Base-by-base conservation (phyloP, 2,113 vertebrate species). In the Vulpes lagopus region DNA sequence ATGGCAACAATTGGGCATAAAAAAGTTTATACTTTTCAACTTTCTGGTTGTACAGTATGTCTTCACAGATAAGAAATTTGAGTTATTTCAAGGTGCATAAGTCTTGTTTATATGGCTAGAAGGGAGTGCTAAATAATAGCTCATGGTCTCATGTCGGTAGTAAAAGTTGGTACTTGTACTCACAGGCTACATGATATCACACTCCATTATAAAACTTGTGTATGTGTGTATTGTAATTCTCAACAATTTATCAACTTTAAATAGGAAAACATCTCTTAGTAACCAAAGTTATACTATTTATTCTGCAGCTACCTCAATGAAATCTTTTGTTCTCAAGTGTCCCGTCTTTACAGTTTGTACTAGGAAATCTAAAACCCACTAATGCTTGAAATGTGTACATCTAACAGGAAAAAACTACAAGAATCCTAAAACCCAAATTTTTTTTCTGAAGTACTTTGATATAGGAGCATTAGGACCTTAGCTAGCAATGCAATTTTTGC, bases 341-440 rank as follows among this genome's bases (percentile, higher is more conserved):
- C 2, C 2, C 20, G n/a, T 79, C 69, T 91, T 94, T 96, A 79
- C 2, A 81, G 8, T 90, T 98, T 97, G 57, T 96, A 80, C 35
- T 1, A n/a, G 27, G 88, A 91, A 90, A 92, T 82, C 51, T 95
- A 64, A 67, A 96, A 93, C 6, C 27, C 35, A 85, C 4, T 98
- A 81, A 96, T 94, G 78, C 64, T 89, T 96, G 53, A 97, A 90
- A 95, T 27, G 6, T 84, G 0, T 78, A 85, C 12, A 12, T 35
- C 27, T 80, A 86, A 76, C 23, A 91, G 73, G 17, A 95, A 82
- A 97, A 96, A 30, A 76, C 8, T 85, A 95, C 0, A 82, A 86
- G 59, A 94, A 89, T 80, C 95, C 65, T 88, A 95, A 96, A 89
- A 74, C 8, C 1, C 0, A 65, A 10, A 73, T 92, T 95, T 15